These are phyloP conservation scores for Nomia melanderi DNA, from an alignment of 1,140 invertebrate genomes.

Conservation along the genomic window DNA sequence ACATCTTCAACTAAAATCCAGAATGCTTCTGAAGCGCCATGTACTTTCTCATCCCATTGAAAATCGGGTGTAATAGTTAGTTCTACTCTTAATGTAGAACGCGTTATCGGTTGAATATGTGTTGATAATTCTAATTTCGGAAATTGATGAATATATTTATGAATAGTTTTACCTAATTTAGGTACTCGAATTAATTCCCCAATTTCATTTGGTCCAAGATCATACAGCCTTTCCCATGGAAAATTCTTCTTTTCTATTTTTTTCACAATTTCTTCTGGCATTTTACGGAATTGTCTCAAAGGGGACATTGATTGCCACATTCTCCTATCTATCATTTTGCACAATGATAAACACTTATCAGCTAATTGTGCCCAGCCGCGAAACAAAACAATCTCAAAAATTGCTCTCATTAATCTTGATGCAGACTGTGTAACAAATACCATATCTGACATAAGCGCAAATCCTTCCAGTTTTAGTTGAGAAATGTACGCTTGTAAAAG, in stretches of 20 bases:
- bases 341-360: conserved; percentile 96
- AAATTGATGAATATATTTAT: conserved; percentile 99
- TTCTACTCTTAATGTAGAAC: conserved; percentile 96
- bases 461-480: conserved; percentile 98
- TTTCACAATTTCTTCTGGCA: conserved; percentile 98
- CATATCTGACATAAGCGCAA: conserved; percentile 99
- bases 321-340: conserved; percentile 99
- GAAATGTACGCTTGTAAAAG: conserved; percentile 99
- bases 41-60: conserved; percentile 99
- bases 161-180: conserved; percentile 98
- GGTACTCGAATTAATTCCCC: conserved; percentile 97
- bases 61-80: conserved; percentile 99
- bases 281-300: conserved; percentile 97
- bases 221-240: conserved; percentile 96
- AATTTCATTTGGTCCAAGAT: conserved; percentile 98
- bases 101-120: conserved; percentile 98
- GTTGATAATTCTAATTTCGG: conserved; percentile 97
- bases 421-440: conserved; percentile 99
- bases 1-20: conserved; percentile 99
- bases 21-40: conserved; percentile 97
- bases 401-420: conserved; percentile 95
- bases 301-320: conserved; percentile 99
- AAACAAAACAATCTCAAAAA: conserved; percentile 96
- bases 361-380: conserved; percentile 98
- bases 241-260: conserved; percentile 99